These are phyloP conservation scores for Clarias laeviceps DNA, from an alignment of 2,797 vertebrate species.

Conservation along the genomic window DNA sequence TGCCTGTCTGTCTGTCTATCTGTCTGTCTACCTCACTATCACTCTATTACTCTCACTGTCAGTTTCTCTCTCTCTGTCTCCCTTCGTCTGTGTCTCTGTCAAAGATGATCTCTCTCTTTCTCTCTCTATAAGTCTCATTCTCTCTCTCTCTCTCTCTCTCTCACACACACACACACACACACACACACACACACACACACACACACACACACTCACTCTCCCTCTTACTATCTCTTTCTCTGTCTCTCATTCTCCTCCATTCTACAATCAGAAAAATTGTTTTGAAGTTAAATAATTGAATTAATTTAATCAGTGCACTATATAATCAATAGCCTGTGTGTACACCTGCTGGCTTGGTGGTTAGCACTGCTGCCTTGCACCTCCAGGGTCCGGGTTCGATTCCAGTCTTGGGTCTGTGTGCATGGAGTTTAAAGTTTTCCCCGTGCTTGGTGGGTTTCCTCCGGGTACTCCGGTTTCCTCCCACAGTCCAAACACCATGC, in stretches of 20 bases:
- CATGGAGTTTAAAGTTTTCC: no score
- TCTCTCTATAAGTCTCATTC: no score
- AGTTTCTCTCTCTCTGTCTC: not conserved
- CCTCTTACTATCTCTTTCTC: no score
- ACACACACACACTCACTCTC: not conserved
- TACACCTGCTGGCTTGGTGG: not conserved
- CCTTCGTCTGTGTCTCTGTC: no score
- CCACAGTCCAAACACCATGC: no score
- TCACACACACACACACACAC: no score
- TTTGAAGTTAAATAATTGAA: not conserved
- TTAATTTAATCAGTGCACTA: not conserved
- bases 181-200: no score
- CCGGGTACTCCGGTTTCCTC: no score
- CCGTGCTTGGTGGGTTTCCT: no score
- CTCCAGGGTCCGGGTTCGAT: no score
- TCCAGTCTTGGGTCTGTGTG: no score
- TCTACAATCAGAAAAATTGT: not conserved
- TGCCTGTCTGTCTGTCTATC: not conserved
- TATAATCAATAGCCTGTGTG: not conserved
- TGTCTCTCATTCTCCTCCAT: not conserved
- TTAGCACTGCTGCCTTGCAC: no score
- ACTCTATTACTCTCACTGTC: not conserved
- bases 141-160: not conserved
- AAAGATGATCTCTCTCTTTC: not conserved
- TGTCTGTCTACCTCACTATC: not conserved